Evolutionary conservation across 2,888 invertebrate genomes (phyloP), one percentile per base, ranked within the genome.

Genomic region (Sesia bembeciformis): DNA sequence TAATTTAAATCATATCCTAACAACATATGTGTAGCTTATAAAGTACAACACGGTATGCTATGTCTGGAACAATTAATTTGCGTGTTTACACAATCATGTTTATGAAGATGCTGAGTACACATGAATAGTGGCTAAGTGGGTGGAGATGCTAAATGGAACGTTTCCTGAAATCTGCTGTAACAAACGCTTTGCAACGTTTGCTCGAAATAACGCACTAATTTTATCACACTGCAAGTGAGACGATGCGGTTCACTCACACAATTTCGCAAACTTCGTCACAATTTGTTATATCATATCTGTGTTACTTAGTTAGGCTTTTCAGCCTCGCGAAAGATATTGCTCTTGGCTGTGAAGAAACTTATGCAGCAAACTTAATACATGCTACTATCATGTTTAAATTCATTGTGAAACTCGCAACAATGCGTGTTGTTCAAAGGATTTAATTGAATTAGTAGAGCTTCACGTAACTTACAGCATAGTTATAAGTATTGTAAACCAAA

Each of bases 91-190:
- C 66, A 60, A 51, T 54, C 54, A 53, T 51, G 39, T 46, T 72
- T 68, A 72, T 71, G 68, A 71, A 74, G 68, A 72, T 58, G 67
- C 63, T 66, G 68, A 70, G 62, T 67, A 62, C 23, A 23, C 23
- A 23, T 23, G 65, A 62, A 63, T 63, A 67, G 62, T 68, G 63
- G 53, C 52, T 7, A 52, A 39, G 67, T 68, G 67, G 68, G 70
- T 62, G 74, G 67, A 23, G 23, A 23, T 63, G 64, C 60, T 73
- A 75, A 78, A 77, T 76, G 71, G 67, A 72, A 77, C 72, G 67
- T 78, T 83, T 78, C 81, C 82, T 76, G 70, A 78, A 80, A 77
- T 78, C 74, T 72, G 74, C 75, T 74, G 70, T 76, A 71, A 70
- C 70, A 70, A 64, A 67, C 62, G 61, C 60, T 61, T 74, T 74